Percentiles rank a stretch among this genome's conserved stretches.
Evolutionary conservation across 2,888 invertebrate species (phyloP).

Genomic region (Leucoma salicis): DNA sequence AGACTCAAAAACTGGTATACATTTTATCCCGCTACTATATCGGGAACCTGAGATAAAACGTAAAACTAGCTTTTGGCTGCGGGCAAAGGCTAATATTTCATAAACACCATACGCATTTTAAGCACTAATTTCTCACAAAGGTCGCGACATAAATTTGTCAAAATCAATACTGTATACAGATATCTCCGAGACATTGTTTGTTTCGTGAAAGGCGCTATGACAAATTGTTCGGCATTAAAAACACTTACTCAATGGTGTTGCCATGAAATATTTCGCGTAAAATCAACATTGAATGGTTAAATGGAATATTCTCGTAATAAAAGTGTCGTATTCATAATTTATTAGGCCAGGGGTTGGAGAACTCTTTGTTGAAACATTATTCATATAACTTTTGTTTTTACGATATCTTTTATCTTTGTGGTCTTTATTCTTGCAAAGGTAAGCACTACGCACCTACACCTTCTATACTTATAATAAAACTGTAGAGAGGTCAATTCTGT

Average conservation of each 20-base stretch:
- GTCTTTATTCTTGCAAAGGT: too few relatives aligned
- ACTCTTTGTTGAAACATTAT: not conserved
- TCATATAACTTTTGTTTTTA: not conserved
- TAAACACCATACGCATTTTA: too few relatives aligned
- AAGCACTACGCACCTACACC: too few relatives aligned
- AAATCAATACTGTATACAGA: not conserved
- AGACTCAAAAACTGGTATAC: too few relatives aligned
- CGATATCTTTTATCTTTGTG: too few relatives aligned
- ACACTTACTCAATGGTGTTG: slow-evolving; percentile 10
- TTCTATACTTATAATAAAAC: too few relatives aligned
- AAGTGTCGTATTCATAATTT: not conserved
- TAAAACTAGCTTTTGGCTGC: too few relatives aligned
- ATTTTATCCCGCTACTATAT: too few relatives aligned
- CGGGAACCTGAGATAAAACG: too few relatives aligned
- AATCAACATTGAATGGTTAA: not conserved
- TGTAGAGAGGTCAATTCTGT: too few relatives aligned
- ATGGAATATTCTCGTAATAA: not conserved
- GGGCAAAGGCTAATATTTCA: too few relatives aligned
- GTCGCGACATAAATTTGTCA: not conserved
- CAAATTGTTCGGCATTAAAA: slow-evolving; percentile 25
- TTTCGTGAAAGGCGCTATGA: slow-evolving; percentile 10
- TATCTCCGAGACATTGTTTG: slow-evolving; percentile 1
- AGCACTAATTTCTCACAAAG: not conserved
- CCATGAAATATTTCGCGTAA: slow-evolving; percentile 7
- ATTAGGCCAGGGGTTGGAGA: not conserved